phyloP scores from a whole-genome alignment of 2,797 vertebrate genomes.

The Miichthys miiuy region DNA sequence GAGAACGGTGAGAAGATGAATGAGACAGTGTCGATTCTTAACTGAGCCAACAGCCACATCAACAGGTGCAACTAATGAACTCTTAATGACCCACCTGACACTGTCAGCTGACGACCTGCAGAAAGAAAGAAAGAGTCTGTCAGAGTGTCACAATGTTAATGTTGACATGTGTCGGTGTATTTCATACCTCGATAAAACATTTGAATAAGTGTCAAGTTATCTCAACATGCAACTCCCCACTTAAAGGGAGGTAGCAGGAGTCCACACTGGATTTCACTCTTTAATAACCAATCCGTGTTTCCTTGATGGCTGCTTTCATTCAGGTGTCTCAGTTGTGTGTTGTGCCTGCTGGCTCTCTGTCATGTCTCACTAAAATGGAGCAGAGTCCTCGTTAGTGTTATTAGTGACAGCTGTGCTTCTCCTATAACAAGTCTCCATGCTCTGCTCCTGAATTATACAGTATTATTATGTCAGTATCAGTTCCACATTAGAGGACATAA shows the following conservation, averaged over 20 bases:
- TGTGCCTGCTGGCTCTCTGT: slow-evolving; percentile 1
- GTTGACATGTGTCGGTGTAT: not conserved
- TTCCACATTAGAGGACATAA: not conserved
- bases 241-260: too few species aligned
- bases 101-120: too few species aligned
- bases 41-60: too few species aligned
- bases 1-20: too few species aligned
- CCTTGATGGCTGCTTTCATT: not conserved
- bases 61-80: too few species aligned
- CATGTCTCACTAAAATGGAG: not conserved
- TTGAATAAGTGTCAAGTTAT: not conserved
- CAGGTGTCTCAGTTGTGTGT: not conserved
- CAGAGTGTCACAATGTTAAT: too few species aligned
- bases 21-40: too few species aligned
- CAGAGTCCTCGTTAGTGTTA: slow-evolving; percentile 1
- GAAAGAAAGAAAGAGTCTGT: too few species aligned
- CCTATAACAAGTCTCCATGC: not conserved
- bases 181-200: not conserved
- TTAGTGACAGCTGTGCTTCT: slow-evolving; percentile 3
- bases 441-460: not conserved
- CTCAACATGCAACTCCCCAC: too few species aligned
- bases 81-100: too few species aligned
- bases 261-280: too few species aligned
- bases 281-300: too few species aligned
- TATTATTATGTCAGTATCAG: not conserved